Conservation (phyloP, 2,888 invertebrate species). For the Mythimna lalbum region DNA sequence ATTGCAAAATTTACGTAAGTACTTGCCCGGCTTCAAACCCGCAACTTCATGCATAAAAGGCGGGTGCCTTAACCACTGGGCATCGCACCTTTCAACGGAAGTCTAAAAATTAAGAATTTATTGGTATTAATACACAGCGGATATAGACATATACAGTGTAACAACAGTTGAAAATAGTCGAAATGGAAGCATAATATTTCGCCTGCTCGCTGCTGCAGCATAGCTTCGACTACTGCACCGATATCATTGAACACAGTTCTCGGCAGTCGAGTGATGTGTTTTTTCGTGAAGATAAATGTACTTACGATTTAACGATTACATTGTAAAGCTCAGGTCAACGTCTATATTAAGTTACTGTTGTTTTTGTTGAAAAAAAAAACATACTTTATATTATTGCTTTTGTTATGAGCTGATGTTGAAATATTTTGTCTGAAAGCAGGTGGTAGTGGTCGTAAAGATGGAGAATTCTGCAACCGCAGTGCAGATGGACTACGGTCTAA, state of each 20-base stretch:
- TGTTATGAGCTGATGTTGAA: conserved; percentile 37
- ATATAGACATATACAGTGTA: too few relatives aligned
- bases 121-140: too few relatives aligned
- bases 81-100: too few relatives aligned
- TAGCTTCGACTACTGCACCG: conserved; percentile 11
- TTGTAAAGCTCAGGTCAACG: conserved; percentile 53
- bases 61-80: too few relatives aligned
- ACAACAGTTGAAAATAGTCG: too few relatives aligned
- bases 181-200: neutral
- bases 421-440: conserved; percentile 16
- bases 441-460: conserved; percentile 17
- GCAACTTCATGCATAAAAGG: too few relatives aligned
- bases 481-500: conserved; percentile 30
- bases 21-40: too few relatives aligned
- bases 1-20: too few relatives aligned
- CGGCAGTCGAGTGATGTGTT: conserved; percentile 41
- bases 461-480: conserved; percentile 46
- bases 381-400: conserved; percentile 27
- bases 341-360: conserved; percentile 56
- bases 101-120: neutral
- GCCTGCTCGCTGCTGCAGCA: neutral
- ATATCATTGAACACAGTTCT: conserved; percentile 29
- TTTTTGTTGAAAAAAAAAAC: conserved; percentile 34
- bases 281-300: conserved; percentile 55
- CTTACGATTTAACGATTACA: conserved; percentile 58